Conservation (phyloP, 1,140 invertebrate species). For the Drosophila melanica region DNA sequence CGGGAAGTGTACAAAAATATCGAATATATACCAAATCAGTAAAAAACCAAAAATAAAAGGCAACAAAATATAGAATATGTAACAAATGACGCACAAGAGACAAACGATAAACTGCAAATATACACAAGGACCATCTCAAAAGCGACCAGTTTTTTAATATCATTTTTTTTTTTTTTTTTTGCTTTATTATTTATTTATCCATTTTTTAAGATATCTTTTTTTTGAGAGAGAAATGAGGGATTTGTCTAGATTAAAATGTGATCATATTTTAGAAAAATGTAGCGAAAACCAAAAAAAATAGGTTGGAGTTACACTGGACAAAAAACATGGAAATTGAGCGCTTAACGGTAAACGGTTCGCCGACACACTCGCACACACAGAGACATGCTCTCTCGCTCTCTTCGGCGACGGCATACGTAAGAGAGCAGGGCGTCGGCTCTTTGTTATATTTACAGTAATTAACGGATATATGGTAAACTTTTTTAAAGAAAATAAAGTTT, state of each 20-base stretch:
- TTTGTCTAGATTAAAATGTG: neutral
- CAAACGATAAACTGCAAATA: constrained; percentile 65
- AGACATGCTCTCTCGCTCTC: constrained; percentile 46
- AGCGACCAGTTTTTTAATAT: constrained; percentile 89
- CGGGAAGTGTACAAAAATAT: neutral
- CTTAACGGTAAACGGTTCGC: constrained; percentile 10
- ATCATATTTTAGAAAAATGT: constrained; percentile 2
- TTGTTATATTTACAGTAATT: constrained; percentile 31
- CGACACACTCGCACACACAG: constrained; percentile 17
- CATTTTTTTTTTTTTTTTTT: constrained; percentile 11
- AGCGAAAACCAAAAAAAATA: neutral
- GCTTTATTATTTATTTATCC: constrained; percentile 2
- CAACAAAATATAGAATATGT: constrained; percentile 14
- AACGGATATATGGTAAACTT: neutral
- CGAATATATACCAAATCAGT: neutral
- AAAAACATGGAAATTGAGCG: neutral
- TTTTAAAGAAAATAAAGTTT: neutral
- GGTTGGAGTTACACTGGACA: neutral
- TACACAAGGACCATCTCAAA: constrained; percentile 98
- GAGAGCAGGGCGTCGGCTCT: constrained; percentile 24
- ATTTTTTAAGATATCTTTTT: neutral
- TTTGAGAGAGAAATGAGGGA: neutral
- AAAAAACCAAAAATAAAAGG: neutral
- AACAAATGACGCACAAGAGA: constrained; percentile 18
- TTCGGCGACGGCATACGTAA: constrained; percentile 23